phyloP scores from a whole-genome alignment of 37 sponge, comb jelly and placozoan species.

The Haliclona indistincta region DNA sequence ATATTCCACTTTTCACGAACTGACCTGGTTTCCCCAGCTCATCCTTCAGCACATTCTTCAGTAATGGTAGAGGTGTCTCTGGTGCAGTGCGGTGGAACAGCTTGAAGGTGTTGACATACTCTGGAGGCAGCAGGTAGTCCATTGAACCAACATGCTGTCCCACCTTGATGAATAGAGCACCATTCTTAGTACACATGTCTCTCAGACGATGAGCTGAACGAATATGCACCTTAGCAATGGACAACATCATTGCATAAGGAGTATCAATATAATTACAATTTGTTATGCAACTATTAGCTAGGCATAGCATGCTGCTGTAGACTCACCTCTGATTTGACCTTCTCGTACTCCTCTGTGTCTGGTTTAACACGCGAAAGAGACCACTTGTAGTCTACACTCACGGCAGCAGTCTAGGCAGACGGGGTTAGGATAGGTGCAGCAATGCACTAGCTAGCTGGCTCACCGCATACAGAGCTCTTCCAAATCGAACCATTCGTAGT shows the following conservation, averaged over 20 bases:
- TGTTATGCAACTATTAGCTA: too few species aligned
- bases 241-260: background rate
- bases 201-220: slow-evolving; percentile 75
- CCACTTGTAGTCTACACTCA: slow-evolving; percentile 67
- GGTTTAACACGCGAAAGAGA: slow-evolving; percentile 14
- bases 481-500: slow-evolving; percentile 65
- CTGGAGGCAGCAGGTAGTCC: slow-evolving; percentile 88
- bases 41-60: slow-evolving; percentile 66
- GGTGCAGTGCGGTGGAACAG: slow-evolving; percentile 90
- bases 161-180: slow-evolving; percentile 90
- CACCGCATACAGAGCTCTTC: slow-evolving; percentile 79
- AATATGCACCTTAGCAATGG: slow-evolving; percentile 63
- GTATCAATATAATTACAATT: too few species aligned
- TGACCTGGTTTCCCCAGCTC: slow-evolving; percentile 68
- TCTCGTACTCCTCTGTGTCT: slow-evolving; percentile 25
- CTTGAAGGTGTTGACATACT: slow-evolving; percentile 88
- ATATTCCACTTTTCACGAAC: background rate
- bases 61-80: slow-evolving; percentile 41
- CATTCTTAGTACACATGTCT: slow-evolving; percentile 77
- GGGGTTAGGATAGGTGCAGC: background rate
- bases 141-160: slow-evolving; percentile 93
- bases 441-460: background rate
- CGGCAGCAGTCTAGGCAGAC: slow-evolving; percentile 34
- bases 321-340: slow-evolving; percentile 43
- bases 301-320: background rate